Conservation (phyloP, 1,140 invertebrate species). For the Centruroides vittatus region DNA sequence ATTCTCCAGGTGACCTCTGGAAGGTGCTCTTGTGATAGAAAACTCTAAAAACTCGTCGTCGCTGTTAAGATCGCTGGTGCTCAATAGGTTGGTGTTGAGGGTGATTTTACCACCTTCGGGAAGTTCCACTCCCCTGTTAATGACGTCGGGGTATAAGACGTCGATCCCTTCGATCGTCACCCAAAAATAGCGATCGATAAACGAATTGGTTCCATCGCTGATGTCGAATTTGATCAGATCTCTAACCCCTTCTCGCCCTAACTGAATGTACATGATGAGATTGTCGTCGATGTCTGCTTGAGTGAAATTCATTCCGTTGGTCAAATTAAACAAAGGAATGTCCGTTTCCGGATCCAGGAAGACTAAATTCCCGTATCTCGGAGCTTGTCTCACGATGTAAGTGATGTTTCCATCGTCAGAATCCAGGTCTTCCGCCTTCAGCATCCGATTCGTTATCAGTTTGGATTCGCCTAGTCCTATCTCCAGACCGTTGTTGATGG, state of each 20-base stretch:
- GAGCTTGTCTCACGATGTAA: slow-evolving; percentile 26
- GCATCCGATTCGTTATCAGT: slow-evolving; percentile 25
- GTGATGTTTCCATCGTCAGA: slow-evolving; percentile 25
- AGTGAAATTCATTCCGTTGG: slow-evolving; percentile 28
- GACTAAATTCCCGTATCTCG: slow-evolving; percentile 26
- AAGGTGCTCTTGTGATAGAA: slow-evolving; percentile 28
- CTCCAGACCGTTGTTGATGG: slow-evolving; percentile 30
- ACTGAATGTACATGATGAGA: slow-evolving; percentile 28
- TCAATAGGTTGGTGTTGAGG: slow-evolving; percentile 28
- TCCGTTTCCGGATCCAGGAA: slow-evolving; percentile 14
- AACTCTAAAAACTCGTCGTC: slow-evolving; percentile 27
- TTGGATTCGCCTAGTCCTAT: slow-evolving; percentile 26
- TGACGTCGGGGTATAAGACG: slow-evolving; percentile 25
- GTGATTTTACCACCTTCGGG: slow-evolving; percentile 28
- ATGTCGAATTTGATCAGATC: slow-evolving; percentile 33
- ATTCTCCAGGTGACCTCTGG: slow-evolving; percentile 28
- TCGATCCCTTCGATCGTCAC: slow-evolving; percentile 30
- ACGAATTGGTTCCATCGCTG: slow-evolving; percentile 30
- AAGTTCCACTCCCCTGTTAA: slow-evolving; percentile 29
- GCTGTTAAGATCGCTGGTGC: slow-evolving; percentile 28
- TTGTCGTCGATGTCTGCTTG: slow-evolving; percentile 29
- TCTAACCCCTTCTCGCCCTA: slow-evolving; percentile 24
- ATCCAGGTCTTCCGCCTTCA: slow-evolving; percentile 31
- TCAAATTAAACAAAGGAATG: slow-evolving; percentile 24
- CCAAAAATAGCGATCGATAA: slow-evolving; percentile 31